These are phyloP conservation scores for Cecidostiba fungosa DNA, from an alignment of 2,888 invertebrate species.

Conservation along the genomic window DNA sequence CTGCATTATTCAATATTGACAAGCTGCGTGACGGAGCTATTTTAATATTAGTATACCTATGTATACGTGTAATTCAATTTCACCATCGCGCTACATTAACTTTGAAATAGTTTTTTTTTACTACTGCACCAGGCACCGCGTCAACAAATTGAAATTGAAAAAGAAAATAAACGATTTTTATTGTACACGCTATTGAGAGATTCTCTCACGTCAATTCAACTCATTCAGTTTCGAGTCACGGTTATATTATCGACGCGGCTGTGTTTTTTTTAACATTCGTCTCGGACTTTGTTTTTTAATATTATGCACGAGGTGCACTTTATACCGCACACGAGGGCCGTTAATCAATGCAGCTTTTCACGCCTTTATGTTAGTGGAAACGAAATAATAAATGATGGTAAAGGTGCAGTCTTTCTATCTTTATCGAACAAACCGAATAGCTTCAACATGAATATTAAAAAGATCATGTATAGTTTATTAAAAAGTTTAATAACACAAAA, in stretches of 20 bases:
- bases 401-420: background rate
- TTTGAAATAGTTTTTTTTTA: background rate
- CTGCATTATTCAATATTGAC: slow-evolving; percentile 28
- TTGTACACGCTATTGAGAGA: background rate
- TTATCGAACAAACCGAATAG: no score
- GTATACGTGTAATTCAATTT: background rate
- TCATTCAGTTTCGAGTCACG: slow-evolving; percentile 1
- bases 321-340: background rate
- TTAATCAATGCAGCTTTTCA: background rate
- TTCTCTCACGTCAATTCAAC: background rate
- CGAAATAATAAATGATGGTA: background rate
- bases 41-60: background rate
- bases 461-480: no score
- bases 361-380: background rate
- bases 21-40: background rate
- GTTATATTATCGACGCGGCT: background rate
- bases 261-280: background rate
- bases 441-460: no score
- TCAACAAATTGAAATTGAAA: background rate
- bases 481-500: no score
- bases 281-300: background rate
- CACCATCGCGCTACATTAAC: background rate
- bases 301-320: background rate
- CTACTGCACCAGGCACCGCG: background rate
- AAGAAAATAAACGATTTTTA: background rate